Conservation (phyloP, 2,888 invertebrate species). For the Scaptodrosophila latifasciaeformis region DNA sequence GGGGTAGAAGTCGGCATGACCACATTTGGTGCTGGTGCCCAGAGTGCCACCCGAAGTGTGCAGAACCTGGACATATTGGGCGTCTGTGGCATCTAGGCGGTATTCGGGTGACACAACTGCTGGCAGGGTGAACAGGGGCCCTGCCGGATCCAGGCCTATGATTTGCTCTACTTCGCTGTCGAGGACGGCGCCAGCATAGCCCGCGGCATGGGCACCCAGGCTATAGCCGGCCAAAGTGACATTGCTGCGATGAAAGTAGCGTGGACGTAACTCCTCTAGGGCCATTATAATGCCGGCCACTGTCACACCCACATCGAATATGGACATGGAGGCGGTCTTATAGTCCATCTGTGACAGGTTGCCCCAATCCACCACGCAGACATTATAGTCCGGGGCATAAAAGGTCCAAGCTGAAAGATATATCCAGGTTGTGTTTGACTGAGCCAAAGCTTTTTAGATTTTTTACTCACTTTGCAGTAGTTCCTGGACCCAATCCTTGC, state of each 20-base stretch:
- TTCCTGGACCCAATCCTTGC: slow-evolving; percentile 71
- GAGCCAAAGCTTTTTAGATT: not conserved
- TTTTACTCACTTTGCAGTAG: slow-evolving; percentile 61
- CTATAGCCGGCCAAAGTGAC: slow-evolving; percentile 73
- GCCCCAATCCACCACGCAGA: slow-evolving; percentile 74
- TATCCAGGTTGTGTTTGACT: not conserved
- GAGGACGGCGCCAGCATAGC: slow-evolving; percentile 69
- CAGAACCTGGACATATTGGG: slow-evolving; percentile 72
- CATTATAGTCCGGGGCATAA: slow-evolving; percentile 62
- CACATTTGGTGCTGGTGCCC: slow-evolving; percentile 69
- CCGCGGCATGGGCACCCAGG: slow-evolving; percentile 74
- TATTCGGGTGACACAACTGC: slow-evolving; percentile 65
- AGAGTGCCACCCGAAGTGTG: slow-evolving; percentile 72
- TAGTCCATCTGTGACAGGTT: slow-evolving; percentile 69
- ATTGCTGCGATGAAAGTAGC: slow-evolving; percentile 61
- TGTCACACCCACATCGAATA: slow-evolving; percentile 73
- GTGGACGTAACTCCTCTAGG: slow-evolving; percentile 58
- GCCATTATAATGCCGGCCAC: slow-evolving; percentile 71
- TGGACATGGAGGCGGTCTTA: slow-evolving; percentile 70
- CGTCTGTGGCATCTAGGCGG: slow-evolving; percentile 70
- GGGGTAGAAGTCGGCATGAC: slow-evolving; percentile 74
- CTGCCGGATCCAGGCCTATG: slow-evolving; percentile 74
- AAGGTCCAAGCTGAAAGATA: slow-evolving; percentile 67
- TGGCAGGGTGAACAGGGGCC: slow-evolving; percentile 72
- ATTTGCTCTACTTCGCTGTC: slow-evolving; percentile 71